These are phyloP conservation scores for Myzus persicae DNA, from an alignment of 1,140 invertebrate genomes.

Conservation along the genomic window DNA sequence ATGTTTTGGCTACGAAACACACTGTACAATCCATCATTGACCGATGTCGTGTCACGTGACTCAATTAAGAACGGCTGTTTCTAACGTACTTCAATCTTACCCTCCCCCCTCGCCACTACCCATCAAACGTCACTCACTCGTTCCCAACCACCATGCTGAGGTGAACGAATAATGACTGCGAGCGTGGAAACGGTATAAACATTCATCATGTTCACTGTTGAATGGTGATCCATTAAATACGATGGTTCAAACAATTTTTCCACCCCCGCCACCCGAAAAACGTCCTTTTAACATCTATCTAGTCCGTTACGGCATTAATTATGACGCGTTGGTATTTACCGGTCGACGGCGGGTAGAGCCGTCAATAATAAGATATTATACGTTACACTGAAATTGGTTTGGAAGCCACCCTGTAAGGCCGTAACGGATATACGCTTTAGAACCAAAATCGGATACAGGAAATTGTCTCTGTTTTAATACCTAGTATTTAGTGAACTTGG, in stretches of 20 bases:
- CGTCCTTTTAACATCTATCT: conserved; percentile 26
- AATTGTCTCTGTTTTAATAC: conserved; percentile 11
- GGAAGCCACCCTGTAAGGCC: neutral
- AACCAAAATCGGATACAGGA: neutral
- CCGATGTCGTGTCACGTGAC: conserved; percentile 51
- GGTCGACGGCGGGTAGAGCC: neutral
- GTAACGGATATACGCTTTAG: neutral
- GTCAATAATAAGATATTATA: conserved; percentile 1
- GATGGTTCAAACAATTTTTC: conserved; percentile 1
- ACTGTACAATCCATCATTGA: conserved; percentile 50
- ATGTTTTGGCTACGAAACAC: neutral
- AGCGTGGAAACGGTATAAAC: neutral
- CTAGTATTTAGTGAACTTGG: neutral
- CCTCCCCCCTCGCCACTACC: neutral
- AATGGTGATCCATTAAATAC: conserved; percentile 55
- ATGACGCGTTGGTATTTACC: conserved; percentile 18
- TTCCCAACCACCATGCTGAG: neutral
- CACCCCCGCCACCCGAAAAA: conserved; percentile 2
- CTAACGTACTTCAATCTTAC: conserved; percentile 53
- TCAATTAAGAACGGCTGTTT: conserved; percentile 50
- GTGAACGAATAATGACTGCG: conserved; percentile 43
- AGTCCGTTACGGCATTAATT: conserved; percentile 1
- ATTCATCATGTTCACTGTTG: conserved; percentile 55
- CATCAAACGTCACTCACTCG: neutral
- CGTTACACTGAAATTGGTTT: neutral